phyloP scores from a whole-genome alignment of 2,888 invertebrate species.

The Lasioglossum lativentre region DNA sequence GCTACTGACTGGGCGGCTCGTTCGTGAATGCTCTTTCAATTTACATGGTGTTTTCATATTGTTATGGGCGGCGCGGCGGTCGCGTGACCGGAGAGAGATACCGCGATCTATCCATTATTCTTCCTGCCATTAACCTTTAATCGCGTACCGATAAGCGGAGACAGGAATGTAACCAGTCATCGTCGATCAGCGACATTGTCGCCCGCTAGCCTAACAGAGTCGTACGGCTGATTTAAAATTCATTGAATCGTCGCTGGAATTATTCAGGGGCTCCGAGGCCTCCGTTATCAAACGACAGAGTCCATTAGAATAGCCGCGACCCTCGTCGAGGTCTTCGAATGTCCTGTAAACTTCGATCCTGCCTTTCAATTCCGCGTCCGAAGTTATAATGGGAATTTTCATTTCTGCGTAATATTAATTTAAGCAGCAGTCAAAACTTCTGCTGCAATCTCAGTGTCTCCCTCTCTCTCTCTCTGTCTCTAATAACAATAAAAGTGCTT shows the following conservation, averaged over 20 bases:
- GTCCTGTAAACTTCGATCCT: background rate
- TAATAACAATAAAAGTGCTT: background rate
- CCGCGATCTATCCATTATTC: slow-evolving; percentile 23
- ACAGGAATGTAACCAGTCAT: slow-evolving; percentile 21
- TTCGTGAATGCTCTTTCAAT: background rate
- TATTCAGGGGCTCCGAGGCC: background rate
- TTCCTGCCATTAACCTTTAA: slow-evolving; percentile 47
- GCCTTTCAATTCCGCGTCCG: background rate
- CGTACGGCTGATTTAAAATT: slow-evolving; percentile 34
- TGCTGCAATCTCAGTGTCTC: background rate
- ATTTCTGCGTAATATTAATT: background rate
- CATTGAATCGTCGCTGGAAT: slow-evolving; percentile 21
- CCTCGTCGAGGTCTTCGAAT: background rate
- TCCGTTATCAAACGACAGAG: background rate
- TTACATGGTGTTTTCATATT: slow-evolving; percentile 7
- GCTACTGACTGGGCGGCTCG: background rate
- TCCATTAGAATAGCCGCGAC: slow-evolving; percentile 3
- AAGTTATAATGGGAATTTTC: background rate
- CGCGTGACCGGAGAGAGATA: slow-evolving; percentile 28
- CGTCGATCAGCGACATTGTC: slow-evolving; percentile 43
- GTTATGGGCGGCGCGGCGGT: background rate
- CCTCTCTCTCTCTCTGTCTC: background rate
- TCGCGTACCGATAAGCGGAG: slow-evolving; percentile 33
- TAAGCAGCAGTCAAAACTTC: background rate
- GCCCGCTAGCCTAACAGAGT: slow-evolving; percentile 15